Evolutionary conservation across 2,797 vertebrate species (phyloP).

Genomic region (Squalus acanthias): DNA sequence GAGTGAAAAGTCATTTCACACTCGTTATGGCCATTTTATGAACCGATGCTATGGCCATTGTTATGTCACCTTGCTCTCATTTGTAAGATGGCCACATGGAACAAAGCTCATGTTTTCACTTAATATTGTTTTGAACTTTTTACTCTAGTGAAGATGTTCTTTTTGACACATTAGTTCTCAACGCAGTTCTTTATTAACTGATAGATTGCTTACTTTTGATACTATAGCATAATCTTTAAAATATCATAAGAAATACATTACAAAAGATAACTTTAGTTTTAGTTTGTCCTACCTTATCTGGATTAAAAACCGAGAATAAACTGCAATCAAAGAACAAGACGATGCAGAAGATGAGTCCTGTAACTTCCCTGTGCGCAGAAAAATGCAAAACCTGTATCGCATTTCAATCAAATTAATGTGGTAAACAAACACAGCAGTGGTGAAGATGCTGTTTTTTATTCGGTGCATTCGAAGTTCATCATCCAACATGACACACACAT

Average conservation of each 20-base stretch:
- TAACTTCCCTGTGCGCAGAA: neutral
- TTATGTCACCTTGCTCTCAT: neutral
- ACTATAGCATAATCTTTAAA: neutral
- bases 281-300: neutral
- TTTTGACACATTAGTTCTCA: neutral
- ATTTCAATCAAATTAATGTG: neutral
- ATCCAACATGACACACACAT: neutral
- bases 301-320: neutral
- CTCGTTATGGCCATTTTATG: neutral
- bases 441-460: neutral
- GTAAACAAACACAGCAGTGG: neutral
- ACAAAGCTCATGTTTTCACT: neutral
- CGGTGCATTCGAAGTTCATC: neutral
- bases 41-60: too few species aligned
- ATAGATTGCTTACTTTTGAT: neutral
- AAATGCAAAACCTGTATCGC: neutral
- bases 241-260: neutral
- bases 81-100: neutral
- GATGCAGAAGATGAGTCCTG: neutral
- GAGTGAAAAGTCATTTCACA: neutral
- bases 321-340: neutral
- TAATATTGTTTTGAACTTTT: neutral
- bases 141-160: neutral
- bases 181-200: neutral
- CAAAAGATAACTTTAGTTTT: neutral